Evolutionary conservation across 2,113 vertebrate genomes (phyloP), one percentile per base, ranked within the genome.

Genomic region (Dolichotis patagonum): DNA sequence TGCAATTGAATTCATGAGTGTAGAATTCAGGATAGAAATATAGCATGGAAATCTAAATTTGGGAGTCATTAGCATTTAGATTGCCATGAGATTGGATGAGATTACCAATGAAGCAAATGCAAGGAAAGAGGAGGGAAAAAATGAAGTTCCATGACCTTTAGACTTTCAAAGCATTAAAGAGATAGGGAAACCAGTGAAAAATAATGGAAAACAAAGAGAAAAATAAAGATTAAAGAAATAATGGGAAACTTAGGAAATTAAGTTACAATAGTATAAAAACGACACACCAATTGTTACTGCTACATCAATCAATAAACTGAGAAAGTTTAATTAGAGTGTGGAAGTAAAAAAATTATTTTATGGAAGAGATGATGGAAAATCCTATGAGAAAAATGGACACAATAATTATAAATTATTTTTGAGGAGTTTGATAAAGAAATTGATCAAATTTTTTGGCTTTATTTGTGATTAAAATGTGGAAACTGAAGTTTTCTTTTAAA

Each of bases 51-150:
- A 91, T 86, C 69, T 52, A 85, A 62, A 94, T 81, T 82, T 88
- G 71, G 32, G 56, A 65, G 8, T 90, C 77, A 85, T 95, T 96
- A 96, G 86, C 96, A 97, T 91, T 96, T 85, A 95, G 83, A 95
- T 62, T 91, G 38, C 63, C n/a, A 24, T 82, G 52, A 65, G 85
- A 83, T 65, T 28, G 67, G 58, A 46, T 78, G 46, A 93, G 65
- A 77, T 85, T 28, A 94, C 85, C 1, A 46, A 88, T 17, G 16
- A 85, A 69, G 28, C 19, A 90, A 94, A 35, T 73, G 32, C 24
- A 94, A 82, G 81, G 52, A 91, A 81, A 77, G 32, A 86, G 1
- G 54, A 35, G 19, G 0, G 3, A 0, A 9, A 41, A 58, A 90
- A 54, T 46, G 10, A 52, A 62, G 9, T 60, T 20, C 5, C 62